Percentiles rank a stretch among this genome's conserved stretches.
Conservation (phyloP, 2,888 invertebrate genomes). For the Bursaphelenchus okinawaensis region DNA sequence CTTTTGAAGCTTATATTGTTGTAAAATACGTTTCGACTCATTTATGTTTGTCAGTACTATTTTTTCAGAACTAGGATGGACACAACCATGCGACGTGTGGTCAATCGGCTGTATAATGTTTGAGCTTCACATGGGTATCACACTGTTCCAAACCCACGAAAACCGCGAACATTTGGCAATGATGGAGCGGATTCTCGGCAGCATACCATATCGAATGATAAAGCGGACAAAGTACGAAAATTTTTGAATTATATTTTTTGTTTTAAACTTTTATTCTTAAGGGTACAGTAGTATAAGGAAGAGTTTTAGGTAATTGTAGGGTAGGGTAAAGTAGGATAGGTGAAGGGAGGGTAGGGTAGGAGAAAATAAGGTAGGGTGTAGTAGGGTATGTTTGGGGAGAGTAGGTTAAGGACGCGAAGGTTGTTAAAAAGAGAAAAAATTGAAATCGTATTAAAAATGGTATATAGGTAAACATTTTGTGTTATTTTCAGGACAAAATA, state of each 20-base stretch:
- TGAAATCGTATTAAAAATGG: neutral
- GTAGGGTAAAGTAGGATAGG: too few species aligned
- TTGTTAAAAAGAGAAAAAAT: too few species aligned
- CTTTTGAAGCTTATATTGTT: too few species aligned
- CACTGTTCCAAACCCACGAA: slow-evolving; percentile 93
- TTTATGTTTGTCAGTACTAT: neutral
- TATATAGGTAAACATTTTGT: too few species aligned
- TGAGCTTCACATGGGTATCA: slow-evolving; percentile 77
- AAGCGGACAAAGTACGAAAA: slow-evolving; percentile 64
- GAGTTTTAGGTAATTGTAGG: too few species aligned
- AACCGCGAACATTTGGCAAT: slow-evolving; percentile 98
- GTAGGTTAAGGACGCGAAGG: too few species aligned
- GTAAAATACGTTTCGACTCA: too few species aligned
- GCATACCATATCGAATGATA: slow-evolving; percentile 78
- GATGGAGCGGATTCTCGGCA: slow-evolving; percentile 98
- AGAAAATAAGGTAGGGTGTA: too few species aligned
- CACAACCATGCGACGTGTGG: slow-evolving; percentile 99
- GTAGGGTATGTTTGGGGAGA: too few species aligned
- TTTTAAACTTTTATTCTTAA: too few species aligned
- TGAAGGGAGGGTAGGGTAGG: too few species aligned
- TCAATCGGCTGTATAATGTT: slow-evolving; percentile 98
- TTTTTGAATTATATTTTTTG: slow-evolving; percentile 5
- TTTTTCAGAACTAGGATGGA: slow-evolving; percentile 88
- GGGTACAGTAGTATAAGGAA: too few species aligned
- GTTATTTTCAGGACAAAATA: slow-evolving; percentile 76